A percentile compares a stretch with the other conserved stretches of the same genome.
These are phyloP conservation scores for Orthosia gothica DNA, from an alignment of 2,888 invertebrate genomes.

Conservation along the genomic window DNA sequence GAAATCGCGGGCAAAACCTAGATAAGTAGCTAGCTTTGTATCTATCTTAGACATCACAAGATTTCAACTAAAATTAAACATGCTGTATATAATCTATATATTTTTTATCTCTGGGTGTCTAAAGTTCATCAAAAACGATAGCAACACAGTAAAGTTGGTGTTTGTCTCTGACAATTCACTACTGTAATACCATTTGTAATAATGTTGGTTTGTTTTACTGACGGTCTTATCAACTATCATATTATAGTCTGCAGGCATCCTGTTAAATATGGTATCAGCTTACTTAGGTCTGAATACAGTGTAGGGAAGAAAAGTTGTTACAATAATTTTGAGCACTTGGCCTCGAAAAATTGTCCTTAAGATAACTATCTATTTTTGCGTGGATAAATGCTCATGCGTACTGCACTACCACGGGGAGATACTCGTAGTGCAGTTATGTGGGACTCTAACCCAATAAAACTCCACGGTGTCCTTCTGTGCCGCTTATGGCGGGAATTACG, in stretches of 20 bases:
- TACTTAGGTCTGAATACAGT: not conserved
- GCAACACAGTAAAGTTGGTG: conserved; percentile 12
- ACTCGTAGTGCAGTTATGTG: too few relatives aligned
- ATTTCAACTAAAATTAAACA: conserved; percentile 12
- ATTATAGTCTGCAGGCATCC: conserved; percentile 22
- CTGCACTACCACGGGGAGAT: too few relatives aligned
- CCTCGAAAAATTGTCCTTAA: too few relatives aligned
- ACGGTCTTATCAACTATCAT: not conserved
- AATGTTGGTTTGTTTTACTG: not conserved
- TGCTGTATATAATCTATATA: conserved; percentile 19
- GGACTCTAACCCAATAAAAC: too few relatives aligned
- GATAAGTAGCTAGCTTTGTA: too few relatives aligned
- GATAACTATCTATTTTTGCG: too few relatives aligned
- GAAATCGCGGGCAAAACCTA: too few relatives aligned
- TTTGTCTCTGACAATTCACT: conserved; percentile 17
- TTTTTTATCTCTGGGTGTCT: conserved; percentile 27
- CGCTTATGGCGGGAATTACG: too few relatives aligned
- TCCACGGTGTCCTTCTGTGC: too few relatives aligned
- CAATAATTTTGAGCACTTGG: too few relatives aligned
- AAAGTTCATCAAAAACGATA: conserved; percentile 23
- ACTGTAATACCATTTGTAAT: conserved; percentile 2
- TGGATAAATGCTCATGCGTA: too few relatives aligned
- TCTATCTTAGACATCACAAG: too few relatives aligned
- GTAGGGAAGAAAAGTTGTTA: not conserved
- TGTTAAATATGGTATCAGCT: not conserved